Percentiles rank a stretch among this genome's conserved stretches.
Conservation (phyloP, 2,113 vertebrate species). For the Aptenodytes forsteri region DNA sequence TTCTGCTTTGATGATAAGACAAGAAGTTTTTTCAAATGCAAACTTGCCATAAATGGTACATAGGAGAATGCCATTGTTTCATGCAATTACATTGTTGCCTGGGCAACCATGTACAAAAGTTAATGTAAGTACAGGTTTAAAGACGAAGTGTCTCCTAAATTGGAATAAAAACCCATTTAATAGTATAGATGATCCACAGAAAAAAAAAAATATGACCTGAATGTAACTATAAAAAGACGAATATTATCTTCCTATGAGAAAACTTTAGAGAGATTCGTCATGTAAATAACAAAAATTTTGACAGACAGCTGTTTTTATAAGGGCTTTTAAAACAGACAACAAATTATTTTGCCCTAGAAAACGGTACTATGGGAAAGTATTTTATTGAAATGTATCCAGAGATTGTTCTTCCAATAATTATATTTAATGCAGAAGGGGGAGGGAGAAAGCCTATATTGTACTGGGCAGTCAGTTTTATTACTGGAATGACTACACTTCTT, state of each 20-base stretch:
- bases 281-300: not conserved
- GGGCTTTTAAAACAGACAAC: not conserved
- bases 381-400: conserved; percentile 36
- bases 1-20: conserved; percentile 67
- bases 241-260: not conserved
- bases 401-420: conserved; percentile 28
- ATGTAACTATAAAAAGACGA: conserved; percentile 45
- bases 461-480: conserved; percentile 52
- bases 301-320: not conserved
- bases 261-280: not conserved
- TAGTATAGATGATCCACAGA: conserved; percentile 37
- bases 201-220: conserved; percentile 37
- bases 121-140: conserved; percentile 75
- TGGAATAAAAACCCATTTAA: conserved; percentile 53
- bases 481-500: conserved; percentile 44
- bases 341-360: conserved; percentile 39
- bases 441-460: not conserved
- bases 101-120: conserved; percentile 75
- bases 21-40: conserved; percentile 67
- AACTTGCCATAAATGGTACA: conserved; percentile 63
- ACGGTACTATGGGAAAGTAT: not conserved
- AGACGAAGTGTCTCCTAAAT: conserved; percentile 68
- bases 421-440: conserved; percentile 3
- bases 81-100: conserved; percentile 76
- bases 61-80: conserved; percentile 75